Evolutionary conservation across 2,888 invertebrate genomes (phyloP).

Genomic region (Mimas tiliae): DNA sequence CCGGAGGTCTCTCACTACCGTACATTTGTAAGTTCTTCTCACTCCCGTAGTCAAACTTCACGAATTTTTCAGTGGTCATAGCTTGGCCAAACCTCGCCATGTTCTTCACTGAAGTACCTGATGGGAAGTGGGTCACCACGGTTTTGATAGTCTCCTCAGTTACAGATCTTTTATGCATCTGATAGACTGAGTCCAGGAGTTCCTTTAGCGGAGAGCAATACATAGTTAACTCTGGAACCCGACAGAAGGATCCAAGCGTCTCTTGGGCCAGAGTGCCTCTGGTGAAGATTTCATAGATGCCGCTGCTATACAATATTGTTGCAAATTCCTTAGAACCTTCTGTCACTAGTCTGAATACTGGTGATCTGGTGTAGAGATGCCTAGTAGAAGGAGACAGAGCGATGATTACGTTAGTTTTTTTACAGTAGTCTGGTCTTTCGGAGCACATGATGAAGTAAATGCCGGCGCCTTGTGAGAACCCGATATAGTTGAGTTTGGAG

Average conservation of each 20-base stretch:
- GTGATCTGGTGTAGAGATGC: slow-evolving; percentile 70
- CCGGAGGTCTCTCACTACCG: slow-evolving; percentile 56
- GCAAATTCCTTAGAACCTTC: slow-evolving; percentile 42
- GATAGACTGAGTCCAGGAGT: slow-evolving; percentile 49
- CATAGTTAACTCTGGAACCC: slow-evolving; percentile 44
- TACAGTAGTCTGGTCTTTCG: slow-evolving; percentile 86
- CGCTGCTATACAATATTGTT: slow-evolving; percentile 42
- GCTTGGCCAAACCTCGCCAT: slow-evolving; percentile 66
- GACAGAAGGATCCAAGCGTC: slow-evolving; percentile 59
- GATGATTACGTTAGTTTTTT: slow-evolving; percentile 85
- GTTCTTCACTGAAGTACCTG: slow-evolving; percentile 60
- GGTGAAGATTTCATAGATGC: slow-evolving; percentile 56
- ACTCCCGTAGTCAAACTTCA: slow-evolving; percentile 65
- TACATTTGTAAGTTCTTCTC: slow-evolving; percentile 56
- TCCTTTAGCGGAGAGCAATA: slow-evolving; percentile 48
- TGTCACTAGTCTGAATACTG: slow-evolving; percentile 42
- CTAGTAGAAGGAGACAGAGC: slow-evolving; percentile 86
- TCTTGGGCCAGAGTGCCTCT: slow-evolving; percentile 59
- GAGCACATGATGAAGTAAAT: slow-evolving; percentile 87
- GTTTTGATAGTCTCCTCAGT: slow-evolving; percentile 49
- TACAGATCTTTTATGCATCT: slow-evolving; percentile 56
- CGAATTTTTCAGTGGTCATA: slow-evolving; percentile 49
- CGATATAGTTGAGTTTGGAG: slow-evolving; percentile 78
- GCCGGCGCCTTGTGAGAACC: slow-evolving; percentile 91
- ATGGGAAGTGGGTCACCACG: slow-evolving; percentile 62